Percentiles rank a stretch among this genome's conserved stretches.
Evolutionary conservation across 2,113 vertebrate genomes (phyloP).

Genomic region (Alectura lathami): DNA sequence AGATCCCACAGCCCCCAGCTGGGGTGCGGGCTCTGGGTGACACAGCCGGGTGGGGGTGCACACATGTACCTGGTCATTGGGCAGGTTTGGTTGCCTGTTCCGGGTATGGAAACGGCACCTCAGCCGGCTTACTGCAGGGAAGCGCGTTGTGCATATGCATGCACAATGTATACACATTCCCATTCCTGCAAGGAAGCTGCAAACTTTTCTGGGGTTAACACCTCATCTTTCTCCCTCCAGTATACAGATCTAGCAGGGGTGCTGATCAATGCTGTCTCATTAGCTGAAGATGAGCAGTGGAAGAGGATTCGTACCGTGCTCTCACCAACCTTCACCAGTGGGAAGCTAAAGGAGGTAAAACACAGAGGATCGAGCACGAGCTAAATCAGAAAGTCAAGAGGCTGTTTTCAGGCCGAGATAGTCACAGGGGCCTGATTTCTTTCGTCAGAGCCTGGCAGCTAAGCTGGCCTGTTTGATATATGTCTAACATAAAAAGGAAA

Average conservation of each 20-base stretch:
- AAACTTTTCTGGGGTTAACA: neutral
- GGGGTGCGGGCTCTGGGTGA: neutral
- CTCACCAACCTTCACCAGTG: conserved; percentile 85
- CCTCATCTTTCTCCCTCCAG: conserved; percentile 21
- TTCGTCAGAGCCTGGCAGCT: neutral
- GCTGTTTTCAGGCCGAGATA: neutral
- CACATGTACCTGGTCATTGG: accelerated
- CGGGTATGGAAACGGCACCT: neutral
- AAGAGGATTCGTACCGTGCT: conserved; percentile 80
- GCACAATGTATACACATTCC: neutral
- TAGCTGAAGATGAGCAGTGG: conserved; percentile 81
- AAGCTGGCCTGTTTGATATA: neutral
- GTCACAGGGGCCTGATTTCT: neutral
- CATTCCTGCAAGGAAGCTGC: neutral
- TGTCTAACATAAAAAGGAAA: neutral
- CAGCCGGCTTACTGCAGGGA: neutral
- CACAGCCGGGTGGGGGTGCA: accelerated
- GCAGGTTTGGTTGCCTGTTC: neutral
- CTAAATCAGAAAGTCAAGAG: neutral
- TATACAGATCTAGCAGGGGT: conserved; percentile 16
- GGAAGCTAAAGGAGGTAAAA: conserved; percentile 85
- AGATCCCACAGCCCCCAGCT: neutral
- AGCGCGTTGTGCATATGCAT: neutral
- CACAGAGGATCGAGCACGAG: neutral
- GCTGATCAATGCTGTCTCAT: conserved; percentile 17